These are phyloP conservation scores for Scaptomyza graminum DNA, from an alignment of 1,140 invertebrate species.

Conservation along the genomic window DNA sequence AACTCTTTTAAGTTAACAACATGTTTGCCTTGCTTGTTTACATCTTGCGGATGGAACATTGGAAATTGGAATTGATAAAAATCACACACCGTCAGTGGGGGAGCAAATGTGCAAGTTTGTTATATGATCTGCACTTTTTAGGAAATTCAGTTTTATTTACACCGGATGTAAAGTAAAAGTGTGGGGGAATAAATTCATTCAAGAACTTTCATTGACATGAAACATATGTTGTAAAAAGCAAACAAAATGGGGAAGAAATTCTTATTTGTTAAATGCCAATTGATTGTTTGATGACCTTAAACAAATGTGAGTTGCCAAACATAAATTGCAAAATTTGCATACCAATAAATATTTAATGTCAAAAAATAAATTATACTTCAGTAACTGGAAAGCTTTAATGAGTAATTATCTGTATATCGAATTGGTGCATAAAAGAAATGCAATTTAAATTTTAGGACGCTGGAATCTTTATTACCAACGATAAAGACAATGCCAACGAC, in stretches of 20 bases:
- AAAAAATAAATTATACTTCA: too few species aligned
- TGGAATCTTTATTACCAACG: slow-evolving; percentile 28
- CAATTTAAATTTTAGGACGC: slow-evolving; percentile 21
- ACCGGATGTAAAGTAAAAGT: slow-evolving; percentile 11
- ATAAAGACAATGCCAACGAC: slow-evolving; percentile 23
- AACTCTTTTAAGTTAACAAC: slow-evolving; percentile 10
- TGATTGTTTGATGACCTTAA: too few species aligned
- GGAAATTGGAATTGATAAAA: slow-evolving; percentile 67
- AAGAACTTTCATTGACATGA: background rate
- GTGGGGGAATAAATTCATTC: background rate
- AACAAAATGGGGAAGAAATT: too few species aligned
- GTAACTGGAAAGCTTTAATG: background rate
- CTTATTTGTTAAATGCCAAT: too few species aligned
- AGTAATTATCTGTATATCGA: background rate
- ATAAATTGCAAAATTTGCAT: background rate
- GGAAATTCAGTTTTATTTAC: slow-evolving; percentile 19
- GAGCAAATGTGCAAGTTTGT: slow-evolving; percentile 13
- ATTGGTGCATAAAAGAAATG: slow-evolving; percentile 24
- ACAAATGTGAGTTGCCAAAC: too few species aligned
- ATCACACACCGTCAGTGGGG: slow-evolving; percentile 38
- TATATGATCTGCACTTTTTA: slow-evolving; percentile 4
- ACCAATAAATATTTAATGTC: background rate
- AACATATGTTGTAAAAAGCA: background rate
- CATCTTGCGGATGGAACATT: slow-evolving; percentile 14
- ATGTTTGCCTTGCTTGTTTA: slow-evolving; percentile 29